Evolutionary conservation across 2,113 vertebrate genomes (phyloP).

Genomic region (Neolamprologus cancellatus): DNA sequence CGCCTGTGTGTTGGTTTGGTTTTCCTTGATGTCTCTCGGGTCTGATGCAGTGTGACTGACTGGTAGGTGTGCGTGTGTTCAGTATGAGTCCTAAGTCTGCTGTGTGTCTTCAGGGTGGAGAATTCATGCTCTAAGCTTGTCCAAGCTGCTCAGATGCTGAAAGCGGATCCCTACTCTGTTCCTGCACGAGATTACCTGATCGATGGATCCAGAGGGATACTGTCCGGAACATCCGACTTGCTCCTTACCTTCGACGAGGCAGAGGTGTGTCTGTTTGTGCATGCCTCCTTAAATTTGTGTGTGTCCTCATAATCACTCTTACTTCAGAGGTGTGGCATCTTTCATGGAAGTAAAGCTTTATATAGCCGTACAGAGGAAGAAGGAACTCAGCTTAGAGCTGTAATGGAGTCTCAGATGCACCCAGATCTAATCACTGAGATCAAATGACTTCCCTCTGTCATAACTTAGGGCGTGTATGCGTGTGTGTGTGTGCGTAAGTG

Average conservation of each 20-base stretch:
- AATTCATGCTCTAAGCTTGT: slow-evolving; percentile 93
- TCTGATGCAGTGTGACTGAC: neutral
- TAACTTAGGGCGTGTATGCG: slow-evolving; percentile 28
- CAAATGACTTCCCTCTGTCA: slow-evolving; percentile 52
- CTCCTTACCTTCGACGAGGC: slow-evolving; percentile 97
- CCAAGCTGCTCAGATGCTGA: slow-evolving; percentile 94
- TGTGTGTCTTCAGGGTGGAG: slow-evolving; percentile 81
- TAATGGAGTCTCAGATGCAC: slow-evolving; percentile 43
- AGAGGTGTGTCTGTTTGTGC: slow-evolving; percentile 73
- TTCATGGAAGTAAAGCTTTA: slow-evolving; percentile 57
- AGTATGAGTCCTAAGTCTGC: neutral
- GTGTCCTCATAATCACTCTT: slow-evolving; percentile 4
- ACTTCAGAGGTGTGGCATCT: slow-evolving; percentile 27
- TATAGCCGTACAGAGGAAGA: slow-evolving; percentile 45
- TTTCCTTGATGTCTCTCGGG: neutral
- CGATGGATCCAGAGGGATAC: slow-evolving; percentile 93
- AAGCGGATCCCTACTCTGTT: slow-evolving; percentile 92
- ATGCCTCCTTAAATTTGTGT: slow-evolving; percentile 2
- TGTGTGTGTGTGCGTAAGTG: neutral
- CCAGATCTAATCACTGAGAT: slow-evolving; percentile 59
- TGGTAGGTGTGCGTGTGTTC: neutral
- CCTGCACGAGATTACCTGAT: slow-evolving; percentile 97
- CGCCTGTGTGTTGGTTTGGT: neutral
- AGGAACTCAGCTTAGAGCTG: slow-evolving; percentile 32
- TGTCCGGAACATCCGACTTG: slow-evolving; percentile 95